Base-by-base conservation (phyloP, 2,888 invertebrate species). In the Tenthredo livida region DNA sequence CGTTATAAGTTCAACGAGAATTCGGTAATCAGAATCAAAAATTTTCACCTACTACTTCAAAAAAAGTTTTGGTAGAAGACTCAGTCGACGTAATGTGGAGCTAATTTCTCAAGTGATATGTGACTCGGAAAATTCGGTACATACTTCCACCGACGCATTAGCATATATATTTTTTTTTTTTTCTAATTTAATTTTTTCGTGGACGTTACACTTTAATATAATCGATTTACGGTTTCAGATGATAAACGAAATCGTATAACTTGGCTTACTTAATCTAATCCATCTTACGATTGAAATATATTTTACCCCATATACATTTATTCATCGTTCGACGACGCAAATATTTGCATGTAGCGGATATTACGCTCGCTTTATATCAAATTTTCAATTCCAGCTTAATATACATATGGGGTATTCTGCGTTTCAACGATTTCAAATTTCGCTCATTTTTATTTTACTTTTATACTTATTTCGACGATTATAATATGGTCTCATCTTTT, bases 341-440 rank as follows among this genome's bases (percentile, higher is more conserved):
- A 67, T 67, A 67, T 67, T 67, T 67, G 67, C 67, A 15, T 29
- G 33, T 67, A 33, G 25, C 67, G 67, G 67, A 67, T 67, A 67
- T 67, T 67, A 67, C 67, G 67, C 33, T 33, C 67, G 67, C 33
- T 67, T 67, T 29, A 67, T 67, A 67, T 67, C 67, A 67, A 67
- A 67, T 67, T 67, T 67, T 67, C 67, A 67, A 67, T 67, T 67
- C 17, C 33, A 29, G 5, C 33, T 21, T 10, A 29, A 33, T 67
- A 67, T 67, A 15, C 33, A 67, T 12, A 33, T 17, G 50, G 17
- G 17, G 17, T 17, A 54, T 7, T 54, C 6, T 6, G 6, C 17
- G 10, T 50, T 17, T 17, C 6, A 2, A 54, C 54, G 15, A 15
- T 15, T 47, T 10, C 4, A 47, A 47, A 47, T 47, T 47, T 12